Evolutionary conservation across 1,140 invertebrate genomes (phyloP).

Genomic region (Artemia franciscana): DNA sequence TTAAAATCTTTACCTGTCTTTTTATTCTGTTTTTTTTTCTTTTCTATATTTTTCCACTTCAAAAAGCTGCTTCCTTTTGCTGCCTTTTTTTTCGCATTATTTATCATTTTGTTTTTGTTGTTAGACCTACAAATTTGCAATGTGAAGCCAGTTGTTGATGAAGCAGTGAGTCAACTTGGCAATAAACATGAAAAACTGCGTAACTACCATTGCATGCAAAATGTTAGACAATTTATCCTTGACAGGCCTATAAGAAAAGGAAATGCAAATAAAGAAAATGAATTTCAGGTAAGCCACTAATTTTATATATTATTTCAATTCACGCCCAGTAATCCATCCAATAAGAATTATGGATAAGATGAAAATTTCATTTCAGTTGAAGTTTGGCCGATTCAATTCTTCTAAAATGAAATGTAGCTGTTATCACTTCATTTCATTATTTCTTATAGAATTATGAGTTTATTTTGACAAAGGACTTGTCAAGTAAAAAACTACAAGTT

Average conservation of each 20-base stretch:
- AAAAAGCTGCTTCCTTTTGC: slow-evolving; percentile 7
- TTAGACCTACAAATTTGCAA: slow-evolving; percentile 79
- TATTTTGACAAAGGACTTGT: too few species aligned
- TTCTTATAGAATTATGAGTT: too few species aligned
- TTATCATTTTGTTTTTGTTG: not conserved
- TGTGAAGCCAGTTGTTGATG: slow-evolving; percentile 58
- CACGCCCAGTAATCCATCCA: too few species aligned
- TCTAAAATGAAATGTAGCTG: too few species aligned
- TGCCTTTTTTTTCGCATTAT: not conserved
- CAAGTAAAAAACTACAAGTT: too few species aligned
- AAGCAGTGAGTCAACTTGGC: slow-evolving; percentile 20
- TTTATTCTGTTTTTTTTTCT: slow-evolving; percentile 1
- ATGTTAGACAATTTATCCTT: slow-evolving; percentile 70
- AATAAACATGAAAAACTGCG: slow-evolving; percentile 59
- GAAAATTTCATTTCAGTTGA: too few species aligned
- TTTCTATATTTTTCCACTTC: not conserved
- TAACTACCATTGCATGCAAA: slow-evolving; percentile 71
- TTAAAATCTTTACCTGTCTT: too few species aligned
- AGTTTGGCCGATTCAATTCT: too few species aligned
- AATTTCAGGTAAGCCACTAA: slow-evolving; percentile 42
- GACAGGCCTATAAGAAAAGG: slow-evolving; percentile 71
- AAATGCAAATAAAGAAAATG: slow-evolving; percentile 70
- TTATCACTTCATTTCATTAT: too few species aligned
- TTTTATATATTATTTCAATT: too few species aligned
- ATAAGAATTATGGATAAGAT: too few species aligned